phyloP scores from a whole-genome alignment of 92 coral and sea anemone genomes.

The Heliopora coerulea region DNA sequence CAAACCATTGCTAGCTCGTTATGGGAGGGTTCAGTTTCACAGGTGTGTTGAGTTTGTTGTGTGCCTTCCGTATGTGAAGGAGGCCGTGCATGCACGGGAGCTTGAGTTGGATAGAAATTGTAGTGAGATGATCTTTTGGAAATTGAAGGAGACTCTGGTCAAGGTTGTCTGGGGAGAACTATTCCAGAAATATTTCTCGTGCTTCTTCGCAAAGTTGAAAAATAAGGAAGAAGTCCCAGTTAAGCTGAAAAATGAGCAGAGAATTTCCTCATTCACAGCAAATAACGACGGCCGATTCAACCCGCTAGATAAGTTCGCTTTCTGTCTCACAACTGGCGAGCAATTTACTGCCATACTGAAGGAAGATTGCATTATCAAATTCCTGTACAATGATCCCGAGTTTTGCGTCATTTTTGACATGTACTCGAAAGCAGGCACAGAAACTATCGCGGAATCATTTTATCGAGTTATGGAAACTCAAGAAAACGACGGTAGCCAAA shows the following conservation, averaged over 20 bases:
- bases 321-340: neutral
- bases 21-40: slow-evolving; percentile 13
- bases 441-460: slow-evolving; percentile 8
- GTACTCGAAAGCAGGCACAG: slow-evolving; percentile 12
- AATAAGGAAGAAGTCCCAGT: neutral
- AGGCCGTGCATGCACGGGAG: neutral
- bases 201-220: neutral
- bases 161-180: slow-evolving; percentile 29
- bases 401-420: slow-evolving; percentile 26
- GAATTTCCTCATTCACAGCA: neutral
- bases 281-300: slow-evolving; percentile 13
- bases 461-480: slow-evolving; percentile 33
- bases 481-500: slow-evolving; percentile 34
- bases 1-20: slow-evolving; percentile 21
- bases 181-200: slow-evolving; percentile 11
- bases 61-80: slow-evolving; percentile 29
- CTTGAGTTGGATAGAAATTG: slow-evolving; percentile 1
- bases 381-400: slow-evolving; percentile 15
- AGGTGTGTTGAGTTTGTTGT: slow-evolving; percentile 26
- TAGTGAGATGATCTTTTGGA: slow-evolving; percentile 29
- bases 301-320: slow-evolving; percentile 13
- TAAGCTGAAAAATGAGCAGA: neutral
- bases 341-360: neutral
- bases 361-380: slow-evolving; percentile 11
- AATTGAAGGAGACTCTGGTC: slow-evolving; percentile 12